A percentile compares a stretch with the other conserved stretches of the same genome.
Evolutionary conservation across 2,113 vertebrate species (phyloP).

Genomic region (Morone saxatilis): DNA sequence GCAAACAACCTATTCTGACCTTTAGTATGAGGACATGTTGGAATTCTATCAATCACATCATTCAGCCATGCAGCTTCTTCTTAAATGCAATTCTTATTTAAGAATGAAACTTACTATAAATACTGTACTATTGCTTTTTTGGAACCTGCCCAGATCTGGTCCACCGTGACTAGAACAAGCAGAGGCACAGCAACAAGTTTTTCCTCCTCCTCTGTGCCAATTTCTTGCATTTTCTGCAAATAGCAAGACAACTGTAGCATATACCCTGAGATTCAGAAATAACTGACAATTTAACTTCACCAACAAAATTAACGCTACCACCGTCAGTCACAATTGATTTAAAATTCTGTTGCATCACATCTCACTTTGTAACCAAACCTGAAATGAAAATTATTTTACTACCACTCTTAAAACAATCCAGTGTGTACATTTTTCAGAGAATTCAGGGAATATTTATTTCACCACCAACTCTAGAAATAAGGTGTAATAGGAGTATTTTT

Average conservation of each 20-base stretch:
- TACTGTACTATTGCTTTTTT: slow-evolving; percentile 6
- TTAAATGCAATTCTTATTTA: slow-evolving; percentile 27
- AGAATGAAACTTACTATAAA: slow-evolving; percentile 4
- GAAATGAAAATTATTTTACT: slow-evolving; percentile 4
- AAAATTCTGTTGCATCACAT: slow-evolving; percentile 12
- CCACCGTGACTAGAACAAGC: slow-evolving; percentile 3
- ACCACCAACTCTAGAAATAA: background rate
- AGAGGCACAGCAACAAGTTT: slow-evolving; percentile 20
- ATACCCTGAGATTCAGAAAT: background rate
- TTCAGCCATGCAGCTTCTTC: slow-evolving; percentile 6
- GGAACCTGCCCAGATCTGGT: slow-evolving; percentile 20
- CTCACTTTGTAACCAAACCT: background rate
- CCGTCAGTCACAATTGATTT: background rate
- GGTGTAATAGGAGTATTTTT: background rate
- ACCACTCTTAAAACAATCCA: background rate
- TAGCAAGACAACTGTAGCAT: background rate
- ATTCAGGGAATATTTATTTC: background rate
- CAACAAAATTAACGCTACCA: background rate
- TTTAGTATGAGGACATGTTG: too few relatives aligned
- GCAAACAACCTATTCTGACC: too few relatives aligned
- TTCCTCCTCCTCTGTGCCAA: slow-evolving; percentile 4
- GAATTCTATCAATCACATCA: slow-evolving; percentile 9
- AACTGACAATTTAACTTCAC: slow-evolving; percentile 7
- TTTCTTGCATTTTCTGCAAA: slow-evolving; percentile 5
- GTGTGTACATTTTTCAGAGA: background rate